These are phyloP conservation scores for Trematocara marginatum DNA, from an alignment of 2,113 vertebrate genomes.

Conservation along the genomic window DNA sequence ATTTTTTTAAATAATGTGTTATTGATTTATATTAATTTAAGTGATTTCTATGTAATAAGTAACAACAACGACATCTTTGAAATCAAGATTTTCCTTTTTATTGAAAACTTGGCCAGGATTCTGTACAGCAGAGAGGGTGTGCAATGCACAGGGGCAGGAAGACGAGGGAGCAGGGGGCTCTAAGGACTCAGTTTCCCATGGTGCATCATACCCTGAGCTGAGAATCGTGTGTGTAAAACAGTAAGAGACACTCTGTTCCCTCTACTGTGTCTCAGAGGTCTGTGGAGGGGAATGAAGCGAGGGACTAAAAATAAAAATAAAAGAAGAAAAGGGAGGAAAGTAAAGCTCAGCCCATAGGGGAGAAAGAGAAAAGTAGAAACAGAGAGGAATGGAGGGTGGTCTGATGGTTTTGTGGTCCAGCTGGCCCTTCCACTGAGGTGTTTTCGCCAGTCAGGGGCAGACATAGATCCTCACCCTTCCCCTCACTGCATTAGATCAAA, in stretches of 20 bases:
- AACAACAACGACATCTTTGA: slow-evolving; percentile 39
- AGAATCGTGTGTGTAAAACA: slow-evolving; percentile 58
- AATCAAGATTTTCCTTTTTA: slow-evolving; percentile 72
- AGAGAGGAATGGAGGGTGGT: slow-evolving; percentile 47
- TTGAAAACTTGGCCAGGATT: slow-evolving; percentile 77
- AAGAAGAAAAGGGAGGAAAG: slow-evolving; percentile 12
- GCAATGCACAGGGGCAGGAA: slow-evolving; percentile 58
- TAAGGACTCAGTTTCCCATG: slow-evolving; percentile 58
- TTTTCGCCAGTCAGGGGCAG: slow-evolving; percentile 6
- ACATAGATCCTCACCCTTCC: slow-evolving; percentile 33
- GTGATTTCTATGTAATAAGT: neutral
- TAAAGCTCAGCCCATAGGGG: slow-evolving; percentile 57
- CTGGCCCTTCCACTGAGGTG: slow-evolving; percentile 38
- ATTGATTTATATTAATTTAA: neutral
- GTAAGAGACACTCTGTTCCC: slow-evolving; percentile 39
- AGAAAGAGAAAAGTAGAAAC: slow-evolving; percentile 71
- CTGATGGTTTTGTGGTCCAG: slow-evolving; percentile 3
- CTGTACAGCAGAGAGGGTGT: slow-evolving; percentile 71
- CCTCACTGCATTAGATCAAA: slow-evolving; percentile 18
- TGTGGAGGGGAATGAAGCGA: slow-evolving; percentile 42
- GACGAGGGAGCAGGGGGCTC: slow-evolving; percentile 17
- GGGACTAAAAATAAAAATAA: slow-evolving; percentile 41
- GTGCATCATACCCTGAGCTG: slow-evolving; percentile 60
- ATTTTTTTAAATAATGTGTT: neutral
- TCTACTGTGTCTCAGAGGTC: slow-evolving; percentile 43